Evolutionary conservation across 2,888 invertebrate species (phyloP).

Genomic region (Mesodorylaimus sp.): DNA sequence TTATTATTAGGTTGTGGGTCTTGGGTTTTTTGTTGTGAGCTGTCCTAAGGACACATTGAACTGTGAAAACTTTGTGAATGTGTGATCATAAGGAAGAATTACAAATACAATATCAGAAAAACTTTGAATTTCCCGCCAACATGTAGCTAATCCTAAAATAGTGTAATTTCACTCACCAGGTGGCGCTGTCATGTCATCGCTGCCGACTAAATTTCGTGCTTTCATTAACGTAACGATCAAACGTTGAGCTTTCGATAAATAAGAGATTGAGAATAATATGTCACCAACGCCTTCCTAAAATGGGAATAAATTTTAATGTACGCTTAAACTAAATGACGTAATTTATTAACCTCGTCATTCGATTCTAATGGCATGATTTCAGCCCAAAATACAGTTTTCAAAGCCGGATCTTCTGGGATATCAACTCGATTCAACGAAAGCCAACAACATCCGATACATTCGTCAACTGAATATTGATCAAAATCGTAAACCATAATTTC

Average conservation of each 20-base stretch:
- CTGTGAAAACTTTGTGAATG: too few species aligned
- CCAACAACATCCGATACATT: conserved; percentile 28
- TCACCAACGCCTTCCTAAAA: conserved; percentile 38
- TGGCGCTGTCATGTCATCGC: conserved; percentile 22
- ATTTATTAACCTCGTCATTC: neutral
- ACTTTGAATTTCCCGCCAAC: too few species aligned
- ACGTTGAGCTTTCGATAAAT: conserved; percentile 41
- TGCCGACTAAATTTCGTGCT: conserved; percentile 38
- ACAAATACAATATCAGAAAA: too few species aligned
- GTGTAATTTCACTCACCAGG: too few species aligned
- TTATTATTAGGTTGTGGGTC: too few species aligned
- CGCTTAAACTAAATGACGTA: neutral
- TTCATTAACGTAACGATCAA: conserved; percentile 44
- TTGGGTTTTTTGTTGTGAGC: too few species aligned
- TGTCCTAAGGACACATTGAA: too few species aligned
- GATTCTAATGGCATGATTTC: conserved; percentile 20
- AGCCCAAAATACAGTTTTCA: conserved; percentile 27
- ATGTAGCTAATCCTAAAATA: too few species aligned
- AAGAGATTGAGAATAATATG: conserved; percentile 41
- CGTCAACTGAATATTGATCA: conserved; percentile 26
- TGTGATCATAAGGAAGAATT: too few species aligned
- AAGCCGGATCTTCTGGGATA: conserved; percentile 16
- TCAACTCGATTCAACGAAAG: conserved; percentile 18
- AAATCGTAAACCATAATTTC: conserved; percentile 26
- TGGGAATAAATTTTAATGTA: neutral